Evolutionary conservation across 2,888 invertebrate genomes (phyloP).

Genomic region (Candidula unifasciata): DNA sequence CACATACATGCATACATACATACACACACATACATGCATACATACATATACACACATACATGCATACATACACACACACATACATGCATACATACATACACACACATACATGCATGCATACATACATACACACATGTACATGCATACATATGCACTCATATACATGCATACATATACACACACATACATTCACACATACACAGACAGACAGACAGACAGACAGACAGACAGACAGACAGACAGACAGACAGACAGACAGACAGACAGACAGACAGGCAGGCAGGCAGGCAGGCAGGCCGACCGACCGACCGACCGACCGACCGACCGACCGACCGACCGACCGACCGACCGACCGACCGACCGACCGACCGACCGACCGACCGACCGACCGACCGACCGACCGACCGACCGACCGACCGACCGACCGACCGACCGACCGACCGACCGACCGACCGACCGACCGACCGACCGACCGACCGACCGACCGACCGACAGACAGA

Average conservation of each 20-base stretch:
- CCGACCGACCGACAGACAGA: too few relatives aligned
- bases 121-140: background rate
- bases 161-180: background rate
- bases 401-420: too few relatives aligned
- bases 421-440: too few relatives aligned
- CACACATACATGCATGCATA: background rate
- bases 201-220: background rate
- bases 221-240: background rate
- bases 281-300: rapidly evolving
- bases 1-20: too few relatives aligned
- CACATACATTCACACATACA: background rate
- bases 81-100: background rate
- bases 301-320: too few relatives aligned
- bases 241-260: too few relatives aligned
- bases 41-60: background rate
- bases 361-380: too few relatives aligned
- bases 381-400: too few relatives aligned
- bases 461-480: too few relatives aligned
- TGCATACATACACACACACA: background rate
- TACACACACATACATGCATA: background rate
- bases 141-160: background rate
- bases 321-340: too few relatives aligned
- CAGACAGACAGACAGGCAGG: rapidly evolving
- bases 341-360: too few relatives aligned
- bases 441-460: too few relatives aligned